Percentiles rank a stretch among this genome's conserved stretches.
phyloP scores from a whole-genome alignment of 2,888 invertebrate species.

The Crematogaster levior region DNA sequence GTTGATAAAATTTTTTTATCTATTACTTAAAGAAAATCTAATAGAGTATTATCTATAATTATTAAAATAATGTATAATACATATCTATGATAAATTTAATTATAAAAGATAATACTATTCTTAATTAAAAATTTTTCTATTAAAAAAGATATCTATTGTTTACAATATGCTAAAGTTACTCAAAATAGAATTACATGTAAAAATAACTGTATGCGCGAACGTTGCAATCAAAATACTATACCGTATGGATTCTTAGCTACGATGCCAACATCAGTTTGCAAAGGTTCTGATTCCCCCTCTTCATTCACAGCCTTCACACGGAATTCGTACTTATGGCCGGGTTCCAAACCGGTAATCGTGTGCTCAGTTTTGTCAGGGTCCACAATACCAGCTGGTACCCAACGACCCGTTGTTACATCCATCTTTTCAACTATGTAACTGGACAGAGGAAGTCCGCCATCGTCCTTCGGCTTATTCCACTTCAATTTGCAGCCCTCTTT shows the following conservation, averaged over 20 bases:
- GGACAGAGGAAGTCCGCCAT: constrained; percentile 96
- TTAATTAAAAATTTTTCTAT: not conserved
- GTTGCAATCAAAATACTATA: constrained; percentile 73
- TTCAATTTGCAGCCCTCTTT: constrained; percentile 97
- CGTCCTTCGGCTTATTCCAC: constrained; percentile 98
- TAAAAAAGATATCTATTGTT: not conserved
- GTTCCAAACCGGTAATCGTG: constrained; percentile 95
- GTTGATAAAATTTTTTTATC: not conserved
- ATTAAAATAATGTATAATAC: not conserved
- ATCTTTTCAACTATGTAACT: constrained; percentile 98
- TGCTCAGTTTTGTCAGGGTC: constrained; percentile 94
- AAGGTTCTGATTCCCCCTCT: constrained; percentile 98
- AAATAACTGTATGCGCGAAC: not conserved
- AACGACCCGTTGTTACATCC: constrained; percentile 94
- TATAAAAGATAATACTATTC: not conserved
- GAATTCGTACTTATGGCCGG: constrained; percentile 98
- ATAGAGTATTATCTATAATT: not conserved
- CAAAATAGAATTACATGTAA: not conserved
- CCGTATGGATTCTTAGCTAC: constrained; percentile 99
- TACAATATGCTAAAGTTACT: not conserved
- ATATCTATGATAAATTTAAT: not conserved
- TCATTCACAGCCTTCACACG: constrained; percentile 98
- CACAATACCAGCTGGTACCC: constrained; percentile 94
- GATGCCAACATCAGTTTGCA: constrained; percentile 95
- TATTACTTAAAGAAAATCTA: not conserved